Evolutionary conservation across 53 echinoderm and acorn worm species (phyloP).

Genomic region (Crossaster papposus): DNA sequence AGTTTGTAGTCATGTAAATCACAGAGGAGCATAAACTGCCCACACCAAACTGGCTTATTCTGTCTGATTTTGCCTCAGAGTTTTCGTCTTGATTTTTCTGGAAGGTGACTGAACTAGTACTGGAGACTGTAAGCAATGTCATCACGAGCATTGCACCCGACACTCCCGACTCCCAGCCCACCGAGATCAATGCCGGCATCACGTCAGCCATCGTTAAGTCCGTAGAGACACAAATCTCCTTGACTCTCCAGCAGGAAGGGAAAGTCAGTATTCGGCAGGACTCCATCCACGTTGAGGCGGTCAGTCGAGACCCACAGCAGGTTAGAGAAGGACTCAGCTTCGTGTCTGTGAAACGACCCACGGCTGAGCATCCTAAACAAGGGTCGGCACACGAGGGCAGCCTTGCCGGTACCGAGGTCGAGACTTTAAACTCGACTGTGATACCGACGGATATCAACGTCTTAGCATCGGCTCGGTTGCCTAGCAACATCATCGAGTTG

Average conservation of each 20-base stretch:
- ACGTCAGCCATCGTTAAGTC: conserved; percentile 47
- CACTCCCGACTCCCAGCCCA: background rate
- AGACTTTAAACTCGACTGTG: conserved; percentile 9
- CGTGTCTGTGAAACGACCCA: background rate
- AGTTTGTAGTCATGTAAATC: too few species aligned
- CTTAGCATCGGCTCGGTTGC: background rate
- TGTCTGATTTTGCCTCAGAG: too few species aligned
- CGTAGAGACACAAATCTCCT: conserved; percentile 50
- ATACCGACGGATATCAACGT: conserved; percentile 16
- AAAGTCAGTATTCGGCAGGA: conserved; percentile 21
- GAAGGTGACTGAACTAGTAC: conserved; percentile 15
- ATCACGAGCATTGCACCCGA: background rate
- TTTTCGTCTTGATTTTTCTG: background rate
- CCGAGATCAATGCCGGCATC: background rate
- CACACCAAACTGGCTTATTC: too few species aligned
- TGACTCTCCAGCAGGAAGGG: conserved; percentile 36
- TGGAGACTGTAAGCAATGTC: conserved; percentile 25
- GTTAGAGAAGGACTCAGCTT: background rate
- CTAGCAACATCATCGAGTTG: background rate
- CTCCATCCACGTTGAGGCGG: conserved; percentile 29
- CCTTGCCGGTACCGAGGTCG: conserved; percentile 27
- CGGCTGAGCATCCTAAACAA: background rate
- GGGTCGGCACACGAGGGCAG: background rate
- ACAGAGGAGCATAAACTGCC: too few species aligned
- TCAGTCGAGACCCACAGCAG: background rate